These are phyloP conservation scores for Bacillus rossius DNA, from an alignment of 1,140 invertebrate species.

Conservation along the genomic window DNA sequence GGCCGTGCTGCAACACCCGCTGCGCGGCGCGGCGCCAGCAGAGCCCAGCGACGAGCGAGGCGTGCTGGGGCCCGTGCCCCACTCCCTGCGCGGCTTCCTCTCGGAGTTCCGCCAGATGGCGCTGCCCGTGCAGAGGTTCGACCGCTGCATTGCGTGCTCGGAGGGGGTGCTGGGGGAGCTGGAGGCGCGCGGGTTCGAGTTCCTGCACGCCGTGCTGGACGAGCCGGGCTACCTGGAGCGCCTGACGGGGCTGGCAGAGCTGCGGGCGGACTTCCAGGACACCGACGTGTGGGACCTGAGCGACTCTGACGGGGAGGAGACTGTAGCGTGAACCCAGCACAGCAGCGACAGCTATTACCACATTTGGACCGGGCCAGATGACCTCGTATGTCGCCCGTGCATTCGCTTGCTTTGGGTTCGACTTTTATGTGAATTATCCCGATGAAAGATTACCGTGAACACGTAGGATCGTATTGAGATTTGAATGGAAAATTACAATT, in stretches of 20 bases:
- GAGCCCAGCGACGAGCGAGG: slow-evolving; percentile 39
- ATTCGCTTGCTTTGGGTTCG: too few species aligned
- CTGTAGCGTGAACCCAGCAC: too few species aligned
- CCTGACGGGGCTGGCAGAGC: slow-evolving; percentile 74
- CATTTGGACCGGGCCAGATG: too few species aligned
- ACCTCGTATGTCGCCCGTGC: too few species aligned
- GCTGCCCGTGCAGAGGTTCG: slow-evolving; percentile 78
- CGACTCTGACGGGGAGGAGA: too few species aligned
- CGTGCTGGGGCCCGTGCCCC: slow-evolving; percentile 80
- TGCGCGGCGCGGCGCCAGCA: slow-evolving; percentile 40
- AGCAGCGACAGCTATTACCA: too few species aligned
- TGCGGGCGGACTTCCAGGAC: slow-evolving; percentile 59
- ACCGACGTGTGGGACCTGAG: slow-evolving; percentile 47
- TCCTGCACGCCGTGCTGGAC: slow-evolving; percentile 82
- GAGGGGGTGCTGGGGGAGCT: slow-evolving; percentile 57
- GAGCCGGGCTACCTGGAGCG: slow-evolving; percentile 80
- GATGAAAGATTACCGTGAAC: too few species aligned
- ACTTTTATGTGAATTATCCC: too few species aligned
- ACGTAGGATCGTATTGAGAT: too few species aligned
- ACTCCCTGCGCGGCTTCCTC: slow-evolving; percentile 90
- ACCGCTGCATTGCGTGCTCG: slow-evolving; percentile 91
- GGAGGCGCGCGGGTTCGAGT: slow-evolving; percentile 60
- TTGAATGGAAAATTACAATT: too few species aligned
- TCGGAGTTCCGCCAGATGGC: slow-evolving; percentile 71
- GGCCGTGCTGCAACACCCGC: slow-evolving; percentile 79